Conservation (phyloP, 1,140 invertebrate genomes). For the Drosophila arawakana region DNA sequence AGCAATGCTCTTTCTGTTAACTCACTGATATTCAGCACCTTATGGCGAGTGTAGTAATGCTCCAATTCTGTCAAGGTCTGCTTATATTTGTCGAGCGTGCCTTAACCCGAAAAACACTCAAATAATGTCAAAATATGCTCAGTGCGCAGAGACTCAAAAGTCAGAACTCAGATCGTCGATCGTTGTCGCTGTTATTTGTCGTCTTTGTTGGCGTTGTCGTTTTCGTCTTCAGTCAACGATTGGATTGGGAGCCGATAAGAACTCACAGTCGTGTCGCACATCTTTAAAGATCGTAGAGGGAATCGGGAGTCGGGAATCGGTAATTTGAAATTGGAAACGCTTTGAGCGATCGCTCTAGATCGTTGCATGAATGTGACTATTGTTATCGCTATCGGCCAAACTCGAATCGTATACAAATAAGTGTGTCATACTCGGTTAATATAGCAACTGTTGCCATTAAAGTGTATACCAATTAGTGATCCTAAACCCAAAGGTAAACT, state of each 20-base stretch:
- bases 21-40: constrained; percentile 1
- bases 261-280: constrained; percentile 34
- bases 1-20: not conserved
- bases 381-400: constrained; percentile 43
- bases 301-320: not conserved
- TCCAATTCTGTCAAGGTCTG: constrained; percentile 49
- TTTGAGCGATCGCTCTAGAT: constrained; percentile 29
- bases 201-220: constrained; percentile 40
- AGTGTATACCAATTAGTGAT: constrained; percentile 25
- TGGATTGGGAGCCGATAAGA: constrained; percentile 72
- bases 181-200: constrained; percentile 23
- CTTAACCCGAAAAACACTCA: constrained; percentile 49
- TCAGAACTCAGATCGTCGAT: constrained; percentile 6
- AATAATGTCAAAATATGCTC: constrained; percentile 37
- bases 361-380: constrained; percentile 42
- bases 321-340: constrained; percentile 32
- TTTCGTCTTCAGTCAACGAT: constrained; percentile 61
- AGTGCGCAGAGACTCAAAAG: constrained; percentile 28
- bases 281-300: constrained; percentile 36
- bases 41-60: constrained; percentile 26
- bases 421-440: constrained; percentile 29
- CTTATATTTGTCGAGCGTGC: constrained; percentile 37
- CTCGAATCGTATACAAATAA: constrained; percentile 22
- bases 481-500: constrained; percentile 18
- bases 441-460: constrained; percentile 14